Evolutionary conservation across 2,888 invertebrate species (phyloP).

Genomic region (Listrodromus nycthemerus): DNA sequence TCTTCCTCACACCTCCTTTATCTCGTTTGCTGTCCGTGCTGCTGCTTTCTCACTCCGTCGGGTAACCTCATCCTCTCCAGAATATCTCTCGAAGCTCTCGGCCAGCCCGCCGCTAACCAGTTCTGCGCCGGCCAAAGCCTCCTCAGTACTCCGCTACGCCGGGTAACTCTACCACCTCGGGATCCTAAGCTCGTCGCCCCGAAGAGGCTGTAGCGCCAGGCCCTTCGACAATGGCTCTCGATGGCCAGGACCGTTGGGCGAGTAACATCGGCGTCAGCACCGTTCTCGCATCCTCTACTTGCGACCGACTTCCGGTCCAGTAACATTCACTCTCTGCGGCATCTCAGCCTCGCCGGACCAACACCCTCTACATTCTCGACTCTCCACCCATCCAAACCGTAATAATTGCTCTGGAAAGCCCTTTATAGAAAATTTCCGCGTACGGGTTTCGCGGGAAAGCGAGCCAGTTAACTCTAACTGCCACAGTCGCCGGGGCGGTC

Average conservation of each 20-base stretch:
- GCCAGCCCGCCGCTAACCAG: slow-evolving; percentile 35
- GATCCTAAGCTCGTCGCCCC: slow-evolving; percentile 19
- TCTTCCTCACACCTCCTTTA: slow-evolving; percentile 33
- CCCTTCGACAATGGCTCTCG: slow-evolving; percentile 29
- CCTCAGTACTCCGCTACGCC: slow-evolving; percentile 29
- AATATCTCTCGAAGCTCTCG: slow-evolving; percentile 50
- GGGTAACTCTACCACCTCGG: neutral
- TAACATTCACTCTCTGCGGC: neutral
- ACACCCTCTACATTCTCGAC: neutral
- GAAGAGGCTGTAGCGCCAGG: slow-evolving; percentile 1
- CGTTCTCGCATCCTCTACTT: slow-evolving; percentile 37
- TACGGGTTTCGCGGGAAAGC: slow-evolving; percentile 5
- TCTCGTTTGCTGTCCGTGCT: slow-evolving; percentile 33
- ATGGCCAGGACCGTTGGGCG: slow-evolving; percentile 27
- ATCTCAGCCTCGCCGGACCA: neutral
- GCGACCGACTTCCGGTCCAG: slow-evolving; percentile 46
- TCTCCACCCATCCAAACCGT: slow-evolving; percentile 72
- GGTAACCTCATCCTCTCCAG: slow-evolving; percentile 33
- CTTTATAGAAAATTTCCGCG: slow-evolving; percentile 76
- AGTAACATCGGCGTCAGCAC: slow-evolving; percentile 38
- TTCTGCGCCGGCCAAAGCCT: slow-evolving; percentile 41
- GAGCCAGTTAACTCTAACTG: slow-evolving; percentile 3
- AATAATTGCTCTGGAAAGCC: slow-evolving; percentile 77
- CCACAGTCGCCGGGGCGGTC: neutral
- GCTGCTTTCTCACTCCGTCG: slow-evolving; percentile 43